Evolutionary conservation across 1,140 invertebrate genomes (phyloP), one percentile per base, ranked within the genome.

Genomic region (Vanessa atalanta): DNA sequence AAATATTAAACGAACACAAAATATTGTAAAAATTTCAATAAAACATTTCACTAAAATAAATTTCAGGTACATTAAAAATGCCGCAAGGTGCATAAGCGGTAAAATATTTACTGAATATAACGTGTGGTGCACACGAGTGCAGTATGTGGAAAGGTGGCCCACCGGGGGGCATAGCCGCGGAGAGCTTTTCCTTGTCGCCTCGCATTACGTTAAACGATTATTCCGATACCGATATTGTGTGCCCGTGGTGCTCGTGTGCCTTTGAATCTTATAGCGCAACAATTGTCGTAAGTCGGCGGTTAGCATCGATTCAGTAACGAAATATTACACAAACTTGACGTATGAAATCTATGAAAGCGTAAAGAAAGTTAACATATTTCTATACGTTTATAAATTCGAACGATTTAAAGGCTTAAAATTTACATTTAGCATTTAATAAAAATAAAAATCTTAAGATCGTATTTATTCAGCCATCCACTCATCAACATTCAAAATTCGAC

Each of bases 131-230:
- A 81, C 77, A 80, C 66, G 72, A 79, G 74, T 85, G 83, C 85
- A 87, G 77, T 77, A 66, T 47, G 63, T 65, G 68, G 48, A 55
- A 66, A 65, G 67, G 65, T 77, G 67, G 75, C 79, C 78, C 80
- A 79, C 72, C 78, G 78, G 84, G 80, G 83, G 79, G 80, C 64
- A 65, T 51, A 66, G 67, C 75, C 79, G 65, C 79, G 75, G 82
- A 90, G 83, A 92, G 90, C 90, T 89, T 92, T 92, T 92, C 89
- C 87, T 87, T 90, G 90, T 92, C 82, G 80, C 81, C 77, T 78
- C 61, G 87, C 85, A 90, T 92, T 88, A 92, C 85, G 82, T 82
- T 92, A 92, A 91, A 92, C 90, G 88, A 86, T 90, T 88, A 90
- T 86, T 85, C 83, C 82, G 85, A 84, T 79, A 78, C 80, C 83